A percentile compares a stretch with the other conserved stretches of the same genome.
phyloP scores from a whole-genome alignment of 2,888 invertebrate species.

The Nudaria mundana region DNA sequence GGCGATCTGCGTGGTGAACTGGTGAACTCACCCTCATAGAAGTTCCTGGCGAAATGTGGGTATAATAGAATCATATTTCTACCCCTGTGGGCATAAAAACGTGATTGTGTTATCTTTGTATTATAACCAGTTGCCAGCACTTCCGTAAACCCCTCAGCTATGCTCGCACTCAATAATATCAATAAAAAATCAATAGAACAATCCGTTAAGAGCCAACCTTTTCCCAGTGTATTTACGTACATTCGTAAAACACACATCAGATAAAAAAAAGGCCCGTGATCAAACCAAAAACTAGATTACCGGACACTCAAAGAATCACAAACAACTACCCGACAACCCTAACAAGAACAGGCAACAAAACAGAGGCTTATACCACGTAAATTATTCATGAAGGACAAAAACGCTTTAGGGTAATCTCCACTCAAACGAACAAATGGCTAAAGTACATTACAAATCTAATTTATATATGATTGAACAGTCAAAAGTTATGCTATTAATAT shows the following conservation, averaged over 20 bases:
- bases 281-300: conserved; percentile 13
- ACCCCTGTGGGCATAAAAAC: too few relatives aligned
- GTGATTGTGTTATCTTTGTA: too few relatives aligned
- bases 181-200: neutral
- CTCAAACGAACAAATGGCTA: conserved; percentile 21
- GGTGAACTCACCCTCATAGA: too few relatives aligned
- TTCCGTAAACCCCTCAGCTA: too few relatives aligned
- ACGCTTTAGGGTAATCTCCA: conserved; percentile 20
- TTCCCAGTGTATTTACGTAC: neutral
- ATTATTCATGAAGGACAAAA: conserved; percentile 30
- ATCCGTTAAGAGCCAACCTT: neutral
- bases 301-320: conserved; percentile 17
- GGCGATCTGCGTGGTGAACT: too few relatives aligned
- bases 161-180: too few relatives aligned
- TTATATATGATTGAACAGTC: conserved; percentile 40
- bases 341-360: conserved; percentile 12
- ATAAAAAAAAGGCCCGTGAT: conserved; percentile 4
- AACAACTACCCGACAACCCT: conserved; percentile 1
- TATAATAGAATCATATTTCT: too few relatives aligned
- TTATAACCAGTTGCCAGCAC: too few relatives aligned
- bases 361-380: conserved; percentile 18
- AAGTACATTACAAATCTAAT: conserved; percentile 35
- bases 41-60: too few relatives aligned
- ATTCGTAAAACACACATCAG: conserved; percentile 4
- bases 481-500: too few relatives aligned